phyloP scores from a whole-genome alignment of 2,113 vertebrate genomes.

The Cottus gobio region DNA sequence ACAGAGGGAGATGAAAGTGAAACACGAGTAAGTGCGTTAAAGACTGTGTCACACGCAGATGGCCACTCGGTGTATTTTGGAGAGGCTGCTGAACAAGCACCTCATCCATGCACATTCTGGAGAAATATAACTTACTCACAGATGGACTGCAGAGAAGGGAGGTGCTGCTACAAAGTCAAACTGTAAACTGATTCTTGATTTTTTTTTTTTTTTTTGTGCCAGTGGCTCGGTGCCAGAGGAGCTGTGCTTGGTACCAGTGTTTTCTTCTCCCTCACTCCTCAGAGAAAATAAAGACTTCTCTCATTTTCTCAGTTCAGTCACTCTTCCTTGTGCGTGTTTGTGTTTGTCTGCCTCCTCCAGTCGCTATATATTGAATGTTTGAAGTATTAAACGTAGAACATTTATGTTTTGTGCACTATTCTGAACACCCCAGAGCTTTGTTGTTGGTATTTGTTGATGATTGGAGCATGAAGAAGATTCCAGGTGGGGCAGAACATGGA shows the following conservation, averaged over 20 bases:
- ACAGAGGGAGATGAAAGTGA: slow-evolving; percentile 37
- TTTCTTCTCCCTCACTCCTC: slow-evolving; percentile 37
- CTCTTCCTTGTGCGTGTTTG: background rate
- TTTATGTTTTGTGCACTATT: slow-evolving; percentile 7
- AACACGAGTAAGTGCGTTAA: slow-evolving; percentile 42
- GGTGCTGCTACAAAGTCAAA: slow-evolving; percentile 56
- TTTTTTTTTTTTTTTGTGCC: slow-evolving; percentile 12
- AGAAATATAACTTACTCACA: slow-evolving; percentile 38
- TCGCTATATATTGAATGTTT: slow-evolving; percentile 28
- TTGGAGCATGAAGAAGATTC: background rate
- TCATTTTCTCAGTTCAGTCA: background rate
- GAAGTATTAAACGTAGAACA: slow-evolving; percentile 28
- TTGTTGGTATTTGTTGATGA: slow-evolving; percentile 8
- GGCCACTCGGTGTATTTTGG: slow-evolving; percentile 44
- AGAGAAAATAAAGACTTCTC: slow-evolving; percentile 30
- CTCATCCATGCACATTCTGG: slow-evolving; percentile 51
- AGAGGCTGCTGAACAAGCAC: slow-evolving; percentile 47
- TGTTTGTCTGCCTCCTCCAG: slow-evolving; percentile 14
- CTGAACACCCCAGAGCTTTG: slow-evolving; percentile 1
- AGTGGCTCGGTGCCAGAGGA: slow-evolving; percentile 51
- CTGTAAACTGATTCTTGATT: slow-evolving; percentile 59
- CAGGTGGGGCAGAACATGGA: background rate
- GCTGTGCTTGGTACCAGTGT: slow-evolving; percentile 62
- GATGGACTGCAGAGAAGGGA: slow-evolving; percentile 63
- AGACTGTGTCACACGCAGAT: slow-evolving; percentile 55